A percentile compares a stretch with the other conserved stretches of the same genome.
Evolutionary conservation across 2,888 invertebrate genomes (phyloP).

Genomic region (Callinectes sapidus): DNA sequence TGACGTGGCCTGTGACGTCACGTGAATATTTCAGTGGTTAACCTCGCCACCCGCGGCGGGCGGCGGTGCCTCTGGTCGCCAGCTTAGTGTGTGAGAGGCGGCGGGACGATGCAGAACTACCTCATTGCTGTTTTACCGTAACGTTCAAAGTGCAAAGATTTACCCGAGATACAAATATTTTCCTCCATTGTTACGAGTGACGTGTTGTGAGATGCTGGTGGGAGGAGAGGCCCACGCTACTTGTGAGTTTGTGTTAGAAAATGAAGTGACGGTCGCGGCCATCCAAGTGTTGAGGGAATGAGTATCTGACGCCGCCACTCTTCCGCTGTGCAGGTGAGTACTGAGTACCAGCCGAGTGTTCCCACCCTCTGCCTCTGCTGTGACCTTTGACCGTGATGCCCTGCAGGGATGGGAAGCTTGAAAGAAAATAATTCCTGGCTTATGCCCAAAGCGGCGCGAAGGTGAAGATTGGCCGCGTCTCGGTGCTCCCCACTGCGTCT

Average conservation of each 20-base stretch:
- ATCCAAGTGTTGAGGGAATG: background rate
- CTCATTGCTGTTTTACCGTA: conserved; percentile 62
- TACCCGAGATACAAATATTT: conserved; percentile 24
- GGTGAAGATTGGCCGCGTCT: background rate
- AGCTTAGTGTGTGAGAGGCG: conserved; percentile 47
- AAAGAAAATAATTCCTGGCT: background rate
- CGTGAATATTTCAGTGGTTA: conserved; percentile 68
- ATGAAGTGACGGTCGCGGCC: background rate
- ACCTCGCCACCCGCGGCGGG: conserved; percentile 50
- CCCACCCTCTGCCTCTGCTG: background rate
- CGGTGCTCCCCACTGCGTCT: background rate
- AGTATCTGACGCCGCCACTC: background rate
- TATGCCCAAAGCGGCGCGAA: background rate
- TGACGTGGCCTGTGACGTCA: conserved; percentile 67
- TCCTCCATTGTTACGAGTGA: conserved; percentile 12
- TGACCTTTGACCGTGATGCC: conserved; percentile 12
- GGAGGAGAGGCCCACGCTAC: background rate
- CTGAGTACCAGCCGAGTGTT: background rate
- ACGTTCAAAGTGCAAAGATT: conserved; percentile 47
- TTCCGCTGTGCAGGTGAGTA: conserved; percentile 1
- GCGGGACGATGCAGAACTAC: conserved; percentile 56
- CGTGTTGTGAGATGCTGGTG: conserved; percentile 28
- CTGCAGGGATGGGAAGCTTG: background rate
- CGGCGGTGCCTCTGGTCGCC: background rate
- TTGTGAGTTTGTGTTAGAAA: background rate